Conservation (phyloP, 1,140 invertebrate genomes). For the Nephila pilipes region DNA sequence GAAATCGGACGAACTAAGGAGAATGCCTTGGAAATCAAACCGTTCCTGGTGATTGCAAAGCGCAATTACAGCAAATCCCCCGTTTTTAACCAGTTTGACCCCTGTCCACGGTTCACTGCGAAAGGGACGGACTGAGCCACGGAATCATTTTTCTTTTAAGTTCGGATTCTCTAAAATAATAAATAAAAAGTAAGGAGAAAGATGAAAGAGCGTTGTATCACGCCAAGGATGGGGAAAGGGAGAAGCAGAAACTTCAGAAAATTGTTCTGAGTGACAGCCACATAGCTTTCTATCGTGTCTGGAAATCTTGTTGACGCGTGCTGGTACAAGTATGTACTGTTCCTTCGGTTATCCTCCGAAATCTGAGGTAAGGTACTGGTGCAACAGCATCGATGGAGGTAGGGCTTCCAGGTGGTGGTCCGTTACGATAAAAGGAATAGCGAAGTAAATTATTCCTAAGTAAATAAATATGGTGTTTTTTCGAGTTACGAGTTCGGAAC, state of each 20-base stretch:
- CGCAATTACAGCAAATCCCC: slow-evolving; percentile 44
- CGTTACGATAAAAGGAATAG: slow-evolving; percentile 7
- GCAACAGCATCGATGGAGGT: slow-evolving; percentile 4
- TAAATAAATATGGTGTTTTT: slow-evolving; percentile 2
- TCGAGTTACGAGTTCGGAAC: neutral
- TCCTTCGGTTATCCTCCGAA: slow-evolving; percentile 30
- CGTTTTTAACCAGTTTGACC: slow-evolving; percentile 75
- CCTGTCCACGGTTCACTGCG: slow-evolving; percentile 64
- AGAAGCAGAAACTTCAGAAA: slow-evolving; percentile 30
- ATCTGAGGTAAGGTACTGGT: slow-evolving; percentile 46
- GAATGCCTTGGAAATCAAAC: neutral
- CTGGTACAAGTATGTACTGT: slow-evolving; percentile 37
- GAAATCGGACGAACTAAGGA: no score
- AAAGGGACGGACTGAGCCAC: slow-evolving; percentile 53
- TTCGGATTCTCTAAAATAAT: slow-evolving; percentile 48
- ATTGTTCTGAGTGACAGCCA: slow-evolving; percentile 69
- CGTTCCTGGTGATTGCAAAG: neutral
- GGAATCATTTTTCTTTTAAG: slow-evolving; percentile 56
- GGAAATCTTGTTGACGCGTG: slow-evolving; percentile 74
- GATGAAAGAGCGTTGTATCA: neutral
- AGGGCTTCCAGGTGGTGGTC: slow-evolving; percentile 18
- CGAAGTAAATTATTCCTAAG: neutral
- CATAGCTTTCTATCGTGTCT: slow-evolving; percentile 63
- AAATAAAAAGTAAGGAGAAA: slow-evolving; percentile 47
- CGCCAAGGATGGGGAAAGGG: neutral